These are phyloP conservation scores for Heteractis magnifica DNA, from an alignment of 92 coral and sea anemone genomes.

Conservation along the genomic window DNA sequence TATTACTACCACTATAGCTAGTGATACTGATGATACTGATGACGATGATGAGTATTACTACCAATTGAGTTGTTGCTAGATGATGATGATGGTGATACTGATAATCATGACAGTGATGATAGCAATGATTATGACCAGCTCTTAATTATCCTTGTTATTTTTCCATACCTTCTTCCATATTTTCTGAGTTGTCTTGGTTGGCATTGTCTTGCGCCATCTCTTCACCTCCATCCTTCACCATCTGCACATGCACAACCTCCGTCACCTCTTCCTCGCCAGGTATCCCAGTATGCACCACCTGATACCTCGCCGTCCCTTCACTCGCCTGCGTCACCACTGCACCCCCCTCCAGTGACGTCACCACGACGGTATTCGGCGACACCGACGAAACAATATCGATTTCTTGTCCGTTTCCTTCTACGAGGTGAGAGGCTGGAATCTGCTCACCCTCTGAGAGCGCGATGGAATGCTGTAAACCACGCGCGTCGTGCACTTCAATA, in stretches of 20 bases:
- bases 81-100: no score
- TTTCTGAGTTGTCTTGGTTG: not conserved
- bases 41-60: no score
- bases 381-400: slow-evolving; percentile 60
- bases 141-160: not conserved
- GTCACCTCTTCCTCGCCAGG: slow-evolving; percentile 27
- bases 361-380: slow-evolving; percentile 80
- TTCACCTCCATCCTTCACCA: slow-evolving; percentile 30
- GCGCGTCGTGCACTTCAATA: slow-evolving; percentile 76
- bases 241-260: slow-evolving; percentile 30
- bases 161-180: slow-evolving; percentile 7
- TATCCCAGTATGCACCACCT: slow-evolving; percentile 28
- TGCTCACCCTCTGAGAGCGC: slow-evolving; percentile 59
- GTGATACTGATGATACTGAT: no score
- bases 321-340: slow-evolving; percentile 60
- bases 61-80: no score
- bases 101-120: no score
- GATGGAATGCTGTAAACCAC: slow-evolving; percentile 69
- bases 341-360: slow-evolving; percentile 77
- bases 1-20: no score
- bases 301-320: slow-evolving; percentile 25
- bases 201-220: slow-evolving; percentile 9
- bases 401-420: slow-evolving; percentile 64
- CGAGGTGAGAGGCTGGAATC: slow-evolving; percentile 40
- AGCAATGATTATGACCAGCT: no score